These are phyloP conservation scores for Cantharis rustica DNA, from an alignment of 2,888 invertebrate species.

Conservation along the genomic window DNA sequence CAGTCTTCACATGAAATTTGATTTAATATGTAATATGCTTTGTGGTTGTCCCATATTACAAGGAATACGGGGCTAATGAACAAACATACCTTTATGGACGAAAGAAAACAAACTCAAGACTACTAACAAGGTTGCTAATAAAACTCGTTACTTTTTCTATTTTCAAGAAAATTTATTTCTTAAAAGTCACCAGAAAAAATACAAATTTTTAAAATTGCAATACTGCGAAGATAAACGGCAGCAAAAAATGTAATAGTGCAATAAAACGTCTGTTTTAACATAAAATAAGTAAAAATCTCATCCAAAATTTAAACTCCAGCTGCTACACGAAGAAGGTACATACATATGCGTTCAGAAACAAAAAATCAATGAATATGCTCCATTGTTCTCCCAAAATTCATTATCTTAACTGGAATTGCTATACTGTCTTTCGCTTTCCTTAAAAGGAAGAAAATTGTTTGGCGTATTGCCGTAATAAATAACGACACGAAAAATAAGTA, in stretches of 20 bases:
- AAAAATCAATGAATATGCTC: conserved; percentile 16
- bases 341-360: not conserved
- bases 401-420: conserved; percentile 6
- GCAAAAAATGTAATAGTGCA: not conserved
- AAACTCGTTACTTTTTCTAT: not conserved
- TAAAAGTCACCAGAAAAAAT: not conserved
- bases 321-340: not conserved
- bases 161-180: not conserved
- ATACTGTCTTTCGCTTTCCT: not conserved
- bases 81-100: not conserved
- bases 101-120: not conserved
- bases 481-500: not conserved
- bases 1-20: no score
- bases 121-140: not conserved
- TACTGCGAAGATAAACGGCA: not conserved
- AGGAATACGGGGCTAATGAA: no score
- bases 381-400: conserved; percentile 16
- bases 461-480: not conserved
- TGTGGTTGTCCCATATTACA: no score
- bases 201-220: not conserved
- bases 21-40: no score
- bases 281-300: not conserved
- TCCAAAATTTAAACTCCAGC: not conserved
- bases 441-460: not conserved
- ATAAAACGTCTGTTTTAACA: not conserved